These are phyloP conservation scores for Semibalanus balanoides DNA, from an alignment of 1,140 invertebrate species.

Conservation along the genomic window DNA sequence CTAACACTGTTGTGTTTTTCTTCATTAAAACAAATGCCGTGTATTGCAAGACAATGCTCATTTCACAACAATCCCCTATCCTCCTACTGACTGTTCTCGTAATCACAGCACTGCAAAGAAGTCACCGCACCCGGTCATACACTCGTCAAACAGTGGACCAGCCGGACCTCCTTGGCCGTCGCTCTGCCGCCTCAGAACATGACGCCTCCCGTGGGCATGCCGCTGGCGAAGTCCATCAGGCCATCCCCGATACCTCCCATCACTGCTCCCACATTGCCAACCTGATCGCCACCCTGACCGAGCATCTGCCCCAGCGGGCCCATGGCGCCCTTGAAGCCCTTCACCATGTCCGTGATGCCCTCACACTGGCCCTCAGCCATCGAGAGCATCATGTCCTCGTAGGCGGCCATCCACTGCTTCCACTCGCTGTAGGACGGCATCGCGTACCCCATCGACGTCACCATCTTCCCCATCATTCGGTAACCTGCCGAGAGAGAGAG, in stretches of 20 bases:
- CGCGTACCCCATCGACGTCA: neutral
- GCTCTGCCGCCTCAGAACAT: conserved; percentile 5
- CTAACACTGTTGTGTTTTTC: no score
- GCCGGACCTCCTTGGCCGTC: no score
- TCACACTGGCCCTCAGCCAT: conserved; percentile 1
- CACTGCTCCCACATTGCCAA: neutral
- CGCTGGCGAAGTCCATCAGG: neutral
- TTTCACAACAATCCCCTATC: no score
- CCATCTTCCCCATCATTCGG: neutral
- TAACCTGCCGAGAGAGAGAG: neutral
- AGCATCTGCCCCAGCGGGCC: neutral
- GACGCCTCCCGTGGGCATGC: conserved; percentile 1
- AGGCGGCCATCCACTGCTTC: conserved; percentile 1
- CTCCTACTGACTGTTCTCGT: no score
- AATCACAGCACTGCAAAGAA: no score
- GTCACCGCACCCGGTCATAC: no score
- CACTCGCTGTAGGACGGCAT: conserved; percentile 4
- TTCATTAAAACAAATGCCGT: no score
- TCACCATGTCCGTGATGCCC: conserved; percentile 1
- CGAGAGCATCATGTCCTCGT: neutral
- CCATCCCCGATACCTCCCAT: neutral
- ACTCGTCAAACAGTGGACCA: no score
- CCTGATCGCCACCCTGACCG: neutral
- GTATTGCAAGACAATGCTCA: no score
- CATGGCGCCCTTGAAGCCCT: neutral